Conservation (phyloP, 2,113 vertebrate species). For the Cyprinus carpio region DNA sequence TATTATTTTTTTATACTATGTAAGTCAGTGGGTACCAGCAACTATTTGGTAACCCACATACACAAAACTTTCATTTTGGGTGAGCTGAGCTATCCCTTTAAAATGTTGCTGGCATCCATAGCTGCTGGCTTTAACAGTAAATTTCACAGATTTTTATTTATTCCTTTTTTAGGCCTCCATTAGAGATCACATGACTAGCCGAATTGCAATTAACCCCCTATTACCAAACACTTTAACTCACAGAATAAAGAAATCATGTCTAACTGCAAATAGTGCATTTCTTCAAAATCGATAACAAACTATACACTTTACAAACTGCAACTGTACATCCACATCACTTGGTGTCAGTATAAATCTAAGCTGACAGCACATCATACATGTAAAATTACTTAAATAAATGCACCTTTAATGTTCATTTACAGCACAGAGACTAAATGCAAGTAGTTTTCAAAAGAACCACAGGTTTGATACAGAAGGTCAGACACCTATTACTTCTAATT, state of each 20-base stretch:
- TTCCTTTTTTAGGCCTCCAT: neutral
- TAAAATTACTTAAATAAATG: neutral
- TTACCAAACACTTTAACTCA: neutral
- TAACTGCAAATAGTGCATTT: neutral
- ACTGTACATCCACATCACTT: neutral
- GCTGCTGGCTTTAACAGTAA: too few species aligned
- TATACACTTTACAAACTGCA: neutral
- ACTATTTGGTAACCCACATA: too few species aligned
- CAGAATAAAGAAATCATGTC: neutral
- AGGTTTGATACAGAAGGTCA: constrained; percentile 7
- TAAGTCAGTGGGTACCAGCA: too few species aligned
- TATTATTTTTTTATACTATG: too few species aligned
- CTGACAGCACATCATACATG: neutral
- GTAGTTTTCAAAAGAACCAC: constrained; percentile 6
- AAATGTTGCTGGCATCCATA: too few species aligned
- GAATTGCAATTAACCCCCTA: neutral
- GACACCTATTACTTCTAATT: constrained; percentile 16
- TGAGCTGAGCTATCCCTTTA: too few species aligned
- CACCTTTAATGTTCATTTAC: neutral
- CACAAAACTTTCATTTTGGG: too few species aligned
- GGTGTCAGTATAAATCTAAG: neutral
- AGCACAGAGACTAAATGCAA: neutral
- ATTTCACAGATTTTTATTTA: too few species aligned
- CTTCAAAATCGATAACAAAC: neutral
- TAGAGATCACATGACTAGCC: neutral